Evolutionary conservation across 1,140 invertebrate genomes (phyloP), one percentile per base, ranked within the genome.

Genomic region (Drosophila tristis): DNA sequence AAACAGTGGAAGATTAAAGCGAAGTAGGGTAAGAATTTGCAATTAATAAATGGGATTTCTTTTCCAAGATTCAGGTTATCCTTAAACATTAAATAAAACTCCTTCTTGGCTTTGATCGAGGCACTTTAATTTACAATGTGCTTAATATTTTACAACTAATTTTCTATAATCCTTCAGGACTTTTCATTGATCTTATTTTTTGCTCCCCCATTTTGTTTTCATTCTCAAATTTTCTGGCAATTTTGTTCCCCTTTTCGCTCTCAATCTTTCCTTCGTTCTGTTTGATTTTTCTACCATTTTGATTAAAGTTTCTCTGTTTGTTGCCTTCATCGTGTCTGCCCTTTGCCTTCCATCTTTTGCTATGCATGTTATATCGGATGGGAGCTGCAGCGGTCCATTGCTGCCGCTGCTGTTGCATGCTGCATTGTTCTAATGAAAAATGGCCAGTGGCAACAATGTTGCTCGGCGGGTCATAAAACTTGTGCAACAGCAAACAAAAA

Each of bases 401-500:
- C 31, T 11, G 31, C 5, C 16, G 26, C 3, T 35, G 31, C 35
- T 39, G 11, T 39, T 39, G 35, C 35, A 39, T 39, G 35, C 67
- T 78, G 80, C 79, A 74, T 82, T 84, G 79, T 82, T 74, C 80
- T 74, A 78, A 82, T 82, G 79, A 82, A 82, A 82, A 82, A 82
- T 82, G 57, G 74, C 75, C 70, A 79, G 58, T 48, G 74, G 75
- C 79, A 82, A 82, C 74, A 84, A 74, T 82, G 74, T 82, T 84
- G 70, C 79, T 84, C 63, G 47, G 79, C 79, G 80, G 74, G 80
- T 82, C 79, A 84, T 84, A 82, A 84, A 82, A 82, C 75, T 84
- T 81, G 70, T 47, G 42, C 60, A 70, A 29, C 79, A 68, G 60
- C 62, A 65, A 72, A 53, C 48, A 79, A 42, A 75, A 67, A 31